phyloP scores from a whole-genome alignment of 2,113 vertebrate genomes.

The Azemiops feae region DNA sequence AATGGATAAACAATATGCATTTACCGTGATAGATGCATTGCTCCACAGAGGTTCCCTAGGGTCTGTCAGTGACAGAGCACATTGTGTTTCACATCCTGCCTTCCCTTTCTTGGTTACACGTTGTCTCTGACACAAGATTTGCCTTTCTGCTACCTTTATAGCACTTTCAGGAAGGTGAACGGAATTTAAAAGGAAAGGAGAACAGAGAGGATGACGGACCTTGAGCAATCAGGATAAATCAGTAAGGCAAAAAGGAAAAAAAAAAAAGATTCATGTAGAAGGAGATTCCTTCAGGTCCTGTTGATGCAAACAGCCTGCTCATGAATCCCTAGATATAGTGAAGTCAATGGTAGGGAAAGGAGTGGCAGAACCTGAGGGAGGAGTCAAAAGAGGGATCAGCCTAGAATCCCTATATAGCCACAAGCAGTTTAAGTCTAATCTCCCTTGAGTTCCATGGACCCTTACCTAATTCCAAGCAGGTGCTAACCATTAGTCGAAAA shows the following conservation, averaged over 20 bases:
- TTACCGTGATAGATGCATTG: conserved; percentile 17
- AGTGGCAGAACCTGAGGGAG: background rate
- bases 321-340: background rate
- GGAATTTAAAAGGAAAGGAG: background rate
- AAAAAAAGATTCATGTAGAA: background rate
- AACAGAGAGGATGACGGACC: background rate
- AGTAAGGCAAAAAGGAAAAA: background rate
- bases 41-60: background rate
- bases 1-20: conserved; percentile 18
- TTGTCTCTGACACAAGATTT: background rate
- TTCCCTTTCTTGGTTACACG: background rate
- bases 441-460: background rate
- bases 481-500: background rate
- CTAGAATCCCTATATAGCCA: background rate
- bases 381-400: background rate
- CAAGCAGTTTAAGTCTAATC: background rate
- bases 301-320: background rate
- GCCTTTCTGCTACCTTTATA: background rate
- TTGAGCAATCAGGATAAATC: background rate
- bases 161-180: background rate
- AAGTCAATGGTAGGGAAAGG: background rate
- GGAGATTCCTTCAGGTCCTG: background rate
- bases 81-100: background rate
- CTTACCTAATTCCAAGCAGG: background rate
- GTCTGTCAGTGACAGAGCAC: background rate